phyloP scores from a whole-genome alignment of 2,113 vertebrate species.

The Orientallactaga bullata region DNA sequence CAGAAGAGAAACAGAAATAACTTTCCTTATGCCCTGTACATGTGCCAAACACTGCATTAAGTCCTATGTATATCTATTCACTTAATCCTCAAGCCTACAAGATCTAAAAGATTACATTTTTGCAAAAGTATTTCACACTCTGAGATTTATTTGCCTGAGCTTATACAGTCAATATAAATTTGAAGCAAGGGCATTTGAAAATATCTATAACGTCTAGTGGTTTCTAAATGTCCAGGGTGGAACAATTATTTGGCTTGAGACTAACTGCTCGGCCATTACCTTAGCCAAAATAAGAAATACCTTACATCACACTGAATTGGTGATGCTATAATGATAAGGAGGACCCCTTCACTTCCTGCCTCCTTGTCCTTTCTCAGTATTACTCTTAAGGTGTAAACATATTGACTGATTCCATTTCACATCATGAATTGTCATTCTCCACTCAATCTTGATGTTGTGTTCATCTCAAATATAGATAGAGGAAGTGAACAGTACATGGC shows the following conservation, averaged over 20 bases:
- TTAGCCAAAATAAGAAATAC: neutral
- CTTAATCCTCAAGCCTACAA: neutral
- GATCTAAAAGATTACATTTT: neutral
- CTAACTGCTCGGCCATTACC: neutral
- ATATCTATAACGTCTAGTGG: neutral
- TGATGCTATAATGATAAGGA: neutral
- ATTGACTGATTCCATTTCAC: neutral
- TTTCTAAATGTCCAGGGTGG: constrained; percentile 12
- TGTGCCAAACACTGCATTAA: neutral
- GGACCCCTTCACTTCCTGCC: neutral
- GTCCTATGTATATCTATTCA: neutral
- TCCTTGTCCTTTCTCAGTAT: neutral
- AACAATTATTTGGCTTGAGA: neutral
- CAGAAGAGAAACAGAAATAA: neutral
- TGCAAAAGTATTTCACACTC: neutral
- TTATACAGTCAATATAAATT: neutral
- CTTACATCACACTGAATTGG: neutral
- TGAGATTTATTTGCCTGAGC: neutral
- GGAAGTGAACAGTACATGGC: neutral
- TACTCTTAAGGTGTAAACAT: neutral
- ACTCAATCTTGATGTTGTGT: neutral
- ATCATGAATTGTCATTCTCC: neutral
- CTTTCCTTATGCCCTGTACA: neutral
- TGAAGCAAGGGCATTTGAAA: neutral
- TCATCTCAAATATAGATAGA: neutral